Evolutionary conservation across 2,888 invertebrate species (phyloP), one percentile per base, ranked within the genome.

Genomic region (Pristionchus exspectatus): DNA sequence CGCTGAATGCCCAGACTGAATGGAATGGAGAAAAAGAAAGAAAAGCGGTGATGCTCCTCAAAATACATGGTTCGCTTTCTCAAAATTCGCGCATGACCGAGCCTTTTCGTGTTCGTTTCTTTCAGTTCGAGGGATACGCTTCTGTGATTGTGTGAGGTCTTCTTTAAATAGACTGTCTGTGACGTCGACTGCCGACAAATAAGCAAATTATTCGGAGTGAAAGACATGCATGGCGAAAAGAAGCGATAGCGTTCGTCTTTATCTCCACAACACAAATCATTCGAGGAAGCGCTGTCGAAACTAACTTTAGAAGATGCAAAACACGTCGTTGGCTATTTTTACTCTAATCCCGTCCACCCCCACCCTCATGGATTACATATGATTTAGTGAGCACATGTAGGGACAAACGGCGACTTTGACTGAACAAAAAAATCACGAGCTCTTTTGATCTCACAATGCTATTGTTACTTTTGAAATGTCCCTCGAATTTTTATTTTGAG

Each of bases 261-360:
- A 38, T 38, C 16, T 21, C 56, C 56, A 18, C 44, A 50, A 9
- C 12, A 50, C 12, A 50, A 21, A 56, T 56, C 56, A 56, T 56
- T 56, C 56, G 21, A 56, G 56, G 18, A 56, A 56, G 16, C 56
- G 18, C 56, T 56, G 56, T 16, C 56, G 56, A 56, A 56, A 56
- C 56, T 56, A 21, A 21, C 56, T 56, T n/a, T 63, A 63, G 10
- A 24, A 10, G 5, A 38, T n/a, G 4, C 21, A 63, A 63, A 16
- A 56, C 63, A 24, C 63, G 63, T 63, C 63, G n/a, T n/a, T 59
- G 63, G 63, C 63, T 63, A 63, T 63, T 63, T 63, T 63, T 63
- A 63, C 63, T n/a, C 63, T 63, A 63, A 63, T 63, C 63, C 63
- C 44, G 1, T 12, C 63, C 63, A 63, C 63, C 63, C 63, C 63